These are phyloP conservation scores for Maylandia zebra DNA, from an alignment of 2,113 vertebrate species.

Conservation along the genomic window DNA sequence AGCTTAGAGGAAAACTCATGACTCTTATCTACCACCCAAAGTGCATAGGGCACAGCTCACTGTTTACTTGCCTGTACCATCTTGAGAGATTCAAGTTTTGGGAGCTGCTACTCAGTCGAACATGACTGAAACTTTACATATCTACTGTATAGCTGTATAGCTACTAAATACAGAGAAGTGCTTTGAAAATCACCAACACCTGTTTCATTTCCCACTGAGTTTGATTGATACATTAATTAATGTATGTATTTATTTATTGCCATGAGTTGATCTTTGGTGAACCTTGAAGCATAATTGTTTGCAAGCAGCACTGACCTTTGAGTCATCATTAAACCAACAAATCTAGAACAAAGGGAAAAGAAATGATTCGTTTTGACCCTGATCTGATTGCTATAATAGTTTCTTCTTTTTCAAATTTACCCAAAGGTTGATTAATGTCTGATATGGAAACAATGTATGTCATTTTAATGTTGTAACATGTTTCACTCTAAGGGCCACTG, in stretches of 20 bases:
- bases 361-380: not conserved
- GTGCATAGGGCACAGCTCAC: not conserved
- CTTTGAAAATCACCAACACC: not conserved
- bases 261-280: not conserved
- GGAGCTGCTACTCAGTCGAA: not conserved
- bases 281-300: not conserved
- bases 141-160: not conserved
- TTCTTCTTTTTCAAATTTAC: not conserved
- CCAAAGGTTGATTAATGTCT: not conserved
- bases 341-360: not conserved
- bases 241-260: not conserved
- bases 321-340: not conserved
- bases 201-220: not conserved
- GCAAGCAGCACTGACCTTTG: not conserved
- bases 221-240: not conserved
- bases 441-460: not conserved
- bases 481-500: not conserved
- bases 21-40: not conserved
- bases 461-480: not conserved
- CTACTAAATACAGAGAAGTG: not conserved
- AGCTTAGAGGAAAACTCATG: not conserved
- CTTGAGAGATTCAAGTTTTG: not conserved
- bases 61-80: not conserved
- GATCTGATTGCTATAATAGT: not conserved
- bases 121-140: not conserved